A percentile compares a stretch with the other conserved stretches of the same genome.
phyloP scores from a whole-genome alignment of 2,113 vertebrate genomes.

The Pristiophorus japonicus region DNA sequence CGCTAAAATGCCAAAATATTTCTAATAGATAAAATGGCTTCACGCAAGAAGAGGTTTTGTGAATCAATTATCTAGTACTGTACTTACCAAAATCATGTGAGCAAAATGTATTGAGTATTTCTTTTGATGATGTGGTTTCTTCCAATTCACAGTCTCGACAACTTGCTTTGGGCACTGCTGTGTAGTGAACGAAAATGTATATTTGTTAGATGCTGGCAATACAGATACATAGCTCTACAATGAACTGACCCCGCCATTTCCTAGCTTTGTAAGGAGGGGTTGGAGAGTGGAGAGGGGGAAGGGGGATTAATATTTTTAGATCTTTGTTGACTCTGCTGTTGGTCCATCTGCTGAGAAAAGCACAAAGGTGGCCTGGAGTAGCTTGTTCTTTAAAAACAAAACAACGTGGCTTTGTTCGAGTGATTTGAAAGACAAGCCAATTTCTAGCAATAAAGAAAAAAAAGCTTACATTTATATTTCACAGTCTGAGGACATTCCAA shows the following conservation, averaged over 20 bases:
- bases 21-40: background rate
- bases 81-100: slow-evolving; percentile 71
- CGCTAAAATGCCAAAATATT: background rate
- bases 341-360: background rate
- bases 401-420: background rate
- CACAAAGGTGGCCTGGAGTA: background rate
- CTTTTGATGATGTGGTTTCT: slow-evolving; percentile 59
- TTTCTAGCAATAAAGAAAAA: too few species aligned
- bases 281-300: too few species aligned
- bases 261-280: background rate
- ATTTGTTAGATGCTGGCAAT: background rate
- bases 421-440: too few species aligned
- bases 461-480: too few species aligned
- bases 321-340: background rate
- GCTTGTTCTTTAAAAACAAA: background rate
- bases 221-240: background rate
- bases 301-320: background rate
- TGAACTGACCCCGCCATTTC: background rate
- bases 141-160: slow-evolving; percentile 74
- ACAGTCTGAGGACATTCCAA: background rate
- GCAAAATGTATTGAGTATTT: slow-evolving; percentile 67
- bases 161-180: slow-evolving; percentile 65
- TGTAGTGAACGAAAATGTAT: slow-evolving; percentile 37
- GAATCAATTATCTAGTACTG: background rate
- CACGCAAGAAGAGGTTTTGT: background rate